phyloP scores from a whole-genome alignment of 2,797 vertebrate genomes.

The Pangasius sanitwongsei region DNA sequence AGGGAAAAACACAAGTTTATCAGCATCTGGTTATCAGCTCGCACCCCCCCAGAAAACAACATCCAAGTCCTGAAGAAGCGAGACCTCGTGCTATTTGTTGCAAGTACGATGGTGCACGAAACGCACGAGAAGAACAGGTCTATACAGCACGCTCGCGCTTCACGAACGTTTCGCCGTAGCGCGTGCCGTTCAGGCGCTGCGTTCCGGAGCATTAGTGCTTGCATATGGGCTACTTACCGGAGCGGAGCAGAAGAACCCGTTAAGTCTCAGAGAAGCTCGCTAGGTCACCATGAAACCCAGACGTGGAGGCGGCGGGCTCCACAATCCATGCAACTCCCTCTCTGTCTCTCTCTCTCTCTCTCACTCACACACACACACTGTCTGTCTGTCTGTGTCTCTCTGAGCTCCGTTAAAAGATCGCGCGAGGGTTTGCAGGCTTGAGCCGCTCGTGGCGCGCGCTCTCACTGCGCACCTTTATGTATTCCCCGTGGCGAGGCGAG shows the following conservation, averaged over 20 bases:
- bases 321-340: constrained; percentile 15
- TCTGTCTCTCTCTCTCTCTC: neutral
- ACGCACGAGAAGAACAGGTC: neutral
- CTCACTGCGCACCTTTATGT: neutral
- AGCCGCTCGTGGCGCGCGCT: neutral
- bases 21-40: neutral
- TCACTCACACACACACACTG: neutral
- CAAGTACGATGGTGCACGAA: neutral
- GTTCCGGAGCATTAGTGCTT: neutral
- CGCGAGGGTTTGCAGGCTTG: neutral
- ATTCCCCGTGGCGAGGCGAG: constrained; percentile 9
- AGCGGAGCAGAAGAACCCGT: neutral
- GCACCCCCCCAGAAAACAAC: no score
- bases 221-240: neutral
- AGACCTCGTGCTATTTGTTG: neutral
- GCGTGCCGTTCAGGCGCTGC: neutral
- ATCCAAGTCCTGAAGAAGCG: neutral
- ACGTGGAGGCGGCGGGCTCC: neutral
- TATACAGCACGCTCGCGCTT: neutral
- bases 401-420: constrained; percentile 4
- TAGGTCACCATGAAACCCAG: constrained; percentile 46
- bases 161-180: neutral
- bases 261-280: constrained; percentile 24
- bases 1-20: neutral
- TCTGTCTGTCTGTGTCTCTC: neutral